These are phyloP conservation scores for Florisuga fusca DNA, from an alignment of 2,797 vertebrate species.

Conservation along the genomic window DNA sequence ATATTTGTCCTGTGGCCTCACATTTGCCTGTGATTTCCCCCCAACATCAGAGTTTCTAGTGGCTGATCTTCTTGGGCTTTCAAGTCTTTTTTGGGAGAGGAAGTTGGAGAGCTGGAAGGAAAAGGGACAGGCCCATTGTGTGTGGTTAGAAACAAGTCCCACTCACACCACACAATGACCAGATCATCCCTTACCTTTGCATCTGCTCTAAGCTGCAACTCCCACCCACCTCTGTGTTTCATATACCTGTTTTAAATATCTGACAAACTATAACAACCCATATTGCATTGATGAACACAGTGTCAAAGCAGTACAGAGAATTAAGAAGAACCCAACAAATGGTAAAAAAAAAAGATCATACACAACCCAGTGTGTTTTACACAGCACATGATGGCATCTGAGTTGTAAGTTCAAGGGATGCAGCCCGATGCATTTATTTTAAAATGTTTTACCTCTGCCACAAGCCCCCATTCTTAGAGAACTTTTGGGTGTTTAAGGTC, in stretches of 20 bases:
- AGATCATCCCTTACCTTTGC: not conserved
- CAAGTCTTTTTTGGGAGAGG: not conserved
- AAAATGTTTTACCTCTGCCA: not conserved
- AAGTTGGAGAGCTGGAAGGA: not conserved
- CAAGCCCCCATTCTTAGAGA: not conserved
- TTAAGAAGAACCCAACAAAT: not conserved
- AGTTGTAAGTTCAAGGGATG: not conserved
- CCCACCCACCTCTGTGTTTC: not conserved
- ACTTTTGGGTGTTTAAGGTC: not conserved
- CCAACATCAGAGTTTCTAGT: conserved; percentile 37
- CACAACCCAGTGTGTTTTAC: not conserved
- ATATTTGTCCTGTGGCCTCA: conserved; percentile 25
- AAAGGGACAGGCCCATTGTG: not conserved
- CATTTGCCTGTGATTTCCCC: conserved; percentile 22
- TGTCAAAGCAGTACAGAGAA: not conserved
- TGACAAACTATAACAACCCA: not conserved
- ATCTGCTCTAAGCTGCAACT: not conserved
- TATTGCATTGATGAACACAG: not conserved
- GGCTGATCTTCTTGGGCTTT: not conserved
- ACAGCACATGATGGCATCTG: not conserved
- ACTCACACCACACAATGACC: not conserved
- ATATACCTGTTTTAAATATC: not conserved
- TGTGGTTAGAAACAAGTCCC: not conserved
- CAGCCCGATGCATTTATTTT: not conserved
- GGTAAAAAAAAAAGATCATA: not conserved